Base-by-base conservation (phyloP, 2,888 invertebrate genomes). In the Tachina grossa region DNA sequence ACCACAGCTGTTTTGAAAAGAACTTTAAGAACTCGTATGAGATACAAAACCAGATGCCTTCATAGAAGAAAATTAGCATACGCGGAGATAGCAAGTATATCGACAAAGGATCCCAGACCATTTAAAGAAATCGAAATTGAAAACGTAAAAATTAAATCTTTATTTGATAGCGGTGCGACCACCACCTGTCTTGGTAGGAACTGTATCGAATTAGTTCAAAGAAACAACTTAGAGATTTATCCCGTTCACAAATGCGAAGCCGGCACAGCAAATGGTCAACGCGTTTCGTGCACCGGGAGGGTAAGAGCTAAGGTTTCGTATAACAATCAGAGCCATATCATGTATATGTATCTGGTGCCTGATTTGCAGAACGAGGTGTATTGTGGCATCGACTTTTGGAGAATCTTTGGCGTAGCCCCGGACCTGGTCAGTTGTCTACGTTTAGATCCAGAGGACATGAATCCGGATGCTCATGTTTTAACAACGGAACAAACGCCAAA, bases 301-400 rank as follows among this genome's bases (percentile, higher is more conserved):
- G 76, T 68, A 45, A 47, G 13, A 14, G 66, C 59, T 1, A 16
- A 59, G 2, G 13, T 77, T 9, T 49, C 49, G 2, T 77, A 68
- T 49, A 59, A 77, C 2, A 22, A 22, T 14, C 59, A 69, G 19
- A 49, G 9, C 13, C 68, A 77, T 9, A 41, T 11, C 1, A 4
- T 68, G 6, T 59, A 69, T 8, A 49, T 68, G 3, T 77, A 78
- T 43, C 41, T 61, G 22, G 61, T 78, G 9, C 66, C 77, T n/a
- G 11, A 14, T 39, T 43, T 78, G n/a, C 69, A 78, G 9, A 69
- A 69, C 13, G 39, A 49, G 9, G 68, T 77, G 77, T 77, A 75
- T 57, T 77, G 68, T 8, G 68, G 77, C 9, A 19, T 77, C 3
- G 68, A 68, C 22, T 77, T 77, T 43, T 77, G 77, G 68, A 59